phyloP scores from a whole-genome alignment of 2,113 vertebrate genomes.

The Elephas maximus region DNA sequence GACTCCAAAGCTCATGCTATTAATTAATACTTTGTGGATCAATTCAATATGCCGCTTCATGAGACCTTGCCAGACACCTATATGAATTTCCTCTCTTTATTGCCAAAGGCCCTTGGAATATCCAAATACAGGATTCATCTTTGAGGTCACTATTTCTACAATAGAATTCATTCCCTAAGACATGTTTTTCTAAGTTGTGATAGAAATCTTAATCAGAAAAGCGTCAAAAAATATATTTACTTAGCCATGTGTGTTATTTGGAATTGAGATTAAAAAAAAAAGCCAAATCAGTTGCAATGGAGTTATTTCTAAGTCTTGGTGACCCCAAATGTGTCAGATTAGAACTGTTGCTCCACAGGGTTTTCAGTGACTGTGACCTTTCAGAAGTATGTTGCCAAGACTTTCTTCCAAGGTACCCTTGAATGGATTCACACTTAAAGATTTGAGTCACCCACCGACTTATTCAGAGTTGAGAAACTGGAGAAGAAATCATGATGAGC shows the following conservation, averaged over 20 bases:
- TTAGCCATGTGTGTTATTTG: neutral
- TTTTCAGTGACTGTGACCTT: neutral
- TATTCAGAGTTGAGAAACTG: neutral
- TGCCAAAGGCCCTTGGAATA: conserved; percentile 7
- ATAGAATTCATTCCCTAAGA: neutral
- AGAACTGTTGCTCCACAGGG: neutral
- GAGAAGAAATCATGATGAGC: neutral
- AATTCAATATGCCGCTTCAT: neutral
- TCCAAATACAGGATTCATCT: conserved; percentile 24
- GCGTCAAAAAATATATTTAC: neutral
- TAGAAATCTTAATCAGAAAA: conserved; percentile 31
- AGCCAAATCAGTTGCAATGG: neutral
- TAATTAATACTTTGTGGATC: neutral
- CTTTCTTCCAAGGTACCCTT: neutral
- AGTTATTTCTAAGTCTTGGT: neutral
- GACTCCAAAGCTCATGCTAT: neutral
- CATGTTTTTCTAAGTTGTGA: neutral
- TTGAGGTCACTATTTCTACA: neutral
- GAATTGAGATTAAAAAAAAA: neutral
- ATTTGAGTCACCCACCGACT: neutral
- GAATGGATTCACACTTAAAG: neutral
- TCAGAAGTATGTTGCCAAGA: neutral
- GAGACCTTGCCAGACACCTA: neutral
- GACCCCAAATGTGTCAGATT: neutral
- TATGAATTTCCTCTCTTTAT: neutral